Base-by-base conservation (phyloP, 2,797 vertebrate species). In the Tenualosa ilisha region DNA sequence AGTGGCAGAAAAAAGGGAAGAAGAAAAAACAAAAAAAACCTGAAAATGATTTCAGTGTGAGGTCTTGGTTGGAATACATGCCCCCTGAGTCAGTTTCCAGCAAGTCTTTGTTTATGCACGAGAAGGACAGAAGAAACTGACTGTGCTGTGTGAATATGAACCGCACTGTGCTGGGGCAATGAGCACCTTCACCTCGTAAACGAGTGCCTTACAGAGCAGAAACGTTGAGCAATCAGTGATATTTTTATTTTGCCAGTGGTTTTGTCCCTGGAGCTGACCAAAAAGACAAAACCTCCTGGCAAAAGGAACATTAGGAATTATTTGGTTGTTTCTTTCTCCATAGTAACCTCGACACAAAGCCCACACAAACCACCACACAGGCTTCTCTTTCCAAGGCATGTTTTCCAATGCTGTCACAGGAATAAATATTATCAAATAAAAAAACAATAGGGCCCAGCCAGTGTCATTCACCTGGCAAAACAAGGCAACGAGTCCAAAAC, bases 31-130 rank as follows among this genome's bases (percentile, higher is more conserved):
- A n/a, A n/a, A 24, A 24, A 65, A 72, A 72, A 72, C 12, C 0
- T 37, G 26, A 79, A 43, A 79, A 79, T 79, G 72, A 46, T 79
- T 79, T 79, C 72, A 79, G 72, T 79, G 37, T 37, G 72, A 79
- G 72, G 40, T 40, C 72, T 79, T 46, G 72, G 72, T 43, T 22
- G 43, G 40, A 46, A 79, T 46, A 46, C 72, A 22, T 46, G 40
- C 7, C 37, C 72, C 72, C 46, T 37, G 68, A 40, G 68, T 79
- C 40, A 20, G 37, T 79, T 46, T 79, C 40, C 72, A 46, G 72
- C 37, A 79, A 46, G 72, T 79, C 72, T 43, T 79, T 79, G 72
- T 79, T 79, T 79, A 79, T 79, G 40, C 37, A 79, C 43, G 17
- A 43, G 40, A 79, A 46, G 15, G 59, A 24, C 59, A 63, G 59